phyloP scores from a whole-genome alignment of 2,888 invertebrate species.

The Catonia carolina region DNA sequence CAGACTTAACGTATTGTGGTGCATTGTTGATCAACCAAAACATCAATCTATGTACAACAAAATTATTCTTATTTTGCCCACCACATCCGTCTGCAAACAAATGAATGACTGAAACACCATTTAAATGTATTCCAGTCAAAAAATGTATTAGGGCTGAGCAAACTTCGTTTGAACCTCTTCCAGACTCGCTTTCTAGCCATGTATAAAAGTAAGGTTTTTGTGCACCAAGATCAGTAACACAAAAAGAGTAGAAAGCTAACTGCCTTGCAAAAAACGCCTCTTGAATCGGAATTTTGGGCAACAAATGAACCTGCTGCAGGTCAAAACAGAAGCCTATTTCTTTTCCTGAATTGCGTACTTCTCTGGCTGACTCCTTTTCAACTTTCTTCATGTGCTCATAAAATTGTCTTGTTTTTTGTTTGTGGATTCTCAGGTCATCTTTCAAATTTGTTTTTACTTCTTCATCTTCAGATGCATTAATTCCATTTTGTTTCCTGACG shows the following conservation, averaged over 20 bases:
- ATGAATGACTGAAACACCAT: neutral
- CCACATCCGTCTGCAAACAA: neutral
- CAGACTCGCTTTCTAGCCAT: neutral
- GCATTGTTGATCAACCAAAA: neutral
- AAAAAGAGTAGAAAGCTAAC: neutral
- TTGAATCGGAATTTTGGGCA: neutral
- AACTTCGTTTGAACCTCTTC: neutral
- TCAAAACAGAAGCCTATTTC: conserved; percentile 1
- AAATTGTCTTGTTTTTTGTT: neutral
- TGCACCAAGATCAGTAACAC: neutral
- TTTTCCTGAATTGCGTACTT: no score
- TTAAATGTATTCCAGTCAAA: neutral
- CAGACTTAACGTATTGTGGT: neutral
- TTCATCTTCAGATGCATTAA: neutral
- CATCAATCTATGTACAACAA: neutral
- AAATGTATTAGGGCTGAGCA: neutral
- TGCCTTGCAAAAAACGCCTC: neutral
- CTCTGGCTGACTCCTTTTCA: neutral
- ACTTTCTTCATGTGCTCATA: neutral
- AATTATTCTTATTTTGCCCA: conserved; percentile 4
- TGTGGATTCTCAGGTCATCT: neutral
- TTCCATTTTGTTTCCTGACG: neutral
- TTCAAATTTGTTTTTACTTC: neutral
- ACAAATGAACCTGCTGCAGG: conserved; percentile 1
- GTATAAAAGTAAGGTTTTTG: neutral